A percentile compares a stretch with the other conserved stretches of the same genome.
Conservation (phyloP, 2,797 vertebrate genomes). For the Parotocinclus haroldoi region DNA sequence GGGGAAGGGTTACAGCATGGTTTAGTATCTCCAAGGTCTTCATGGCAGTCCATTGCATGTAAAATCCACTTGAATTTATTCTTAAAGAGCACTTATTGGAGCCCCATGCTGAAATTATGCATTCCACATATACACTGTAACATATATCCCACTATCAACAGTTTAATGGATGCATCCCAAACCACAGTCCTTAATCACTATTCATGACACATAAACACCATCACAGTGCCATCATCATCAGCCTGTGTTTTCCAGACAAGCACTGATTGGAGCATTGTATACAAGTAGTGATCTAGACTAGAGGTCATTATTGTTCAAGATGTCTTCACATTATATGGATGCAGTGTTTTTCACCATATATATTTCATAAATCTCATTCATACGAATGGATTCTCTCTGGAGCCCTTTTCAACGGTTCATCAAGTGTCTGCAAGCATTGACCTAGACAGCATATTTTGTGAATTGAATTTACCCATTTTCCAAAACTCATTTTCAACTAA, state of each 20-base stretch:
- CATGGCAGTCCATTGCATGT: slow-evolving; percentile 9
- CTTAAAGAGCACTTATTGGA: neutral
- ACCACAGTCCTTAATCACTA: neutral
- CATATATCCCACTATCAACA: no score
- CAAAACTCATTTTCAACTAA: slow-evolving; percentile 64
- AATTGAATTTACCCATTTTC: slow-evolving; percentile 44
- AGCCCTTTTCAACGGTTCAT: slow-evolving; percentile 34
- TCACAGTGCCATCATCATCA: neutral
- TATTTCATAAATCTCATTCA: slow-evolving; percentile 8
- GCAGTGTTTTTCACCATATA: slow-evolving; percentile 1
- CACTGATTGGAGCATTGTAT: neutral
- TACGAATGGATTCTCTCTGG: slow-evolving; percentile 11
- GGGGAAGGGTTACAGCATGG: slow-evolving; percentile 8
- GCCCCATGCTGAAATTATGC: neutral
- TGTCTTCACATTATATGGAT: neutral
- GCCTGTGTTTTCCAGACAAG: neutral
- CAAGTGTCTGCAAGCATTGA: slow-evolving; percentile 55
- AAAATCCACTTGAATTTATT: neutral
- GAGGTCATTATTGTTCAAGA: neutral
- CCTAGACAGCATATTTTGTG: slow-evolving; percentile 57
- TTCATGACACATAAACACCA: neutral
- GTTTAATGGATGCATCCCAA: neutral
- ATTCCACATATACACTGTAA: neutral
- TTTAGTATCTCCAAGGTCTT: slow-evolving; percentile 24
- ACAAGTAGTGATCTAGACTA: neutral